These are phyloP conservation scores for Crossocerus cetratus DNA, from an alignment of 2,888 invertebrate genomes.

Conservation along the genomic window DNA sequence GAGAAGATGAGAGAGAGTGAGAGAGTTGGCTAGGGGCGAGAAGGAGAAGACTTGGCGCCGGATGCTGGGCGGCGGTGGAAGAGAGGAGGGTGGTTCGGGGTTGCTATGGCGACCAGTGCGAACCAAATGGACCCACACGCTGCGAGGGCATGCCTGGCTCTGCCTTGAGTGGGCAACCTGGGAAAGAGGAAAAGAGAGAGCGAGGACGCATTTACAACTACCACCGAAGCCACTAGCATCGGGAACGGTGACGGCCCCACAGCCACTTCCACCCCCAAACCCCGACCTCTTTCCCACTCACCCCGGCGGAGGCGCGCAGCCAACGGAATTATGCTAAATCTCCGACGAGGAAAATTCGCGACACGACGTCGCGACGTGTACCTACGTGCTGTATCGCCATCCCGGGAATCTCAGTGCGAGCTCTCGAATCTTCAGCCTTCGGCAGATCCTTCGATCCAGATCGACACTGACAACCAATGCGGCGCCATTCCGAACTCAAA, in stretches of 20 bases:
- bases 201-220: conserved; percentile 39
- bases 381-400: conserved; percentile 55
- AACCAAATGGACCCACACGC: conserved; percentile 65
- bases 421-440: conserved; percentile 18
- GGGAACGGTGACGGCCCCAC: conserved; percentile 34
- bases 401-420: conserved; percentile 48
- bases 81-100: conserved; percentile 60
- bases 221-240: conserved; percentile 41
- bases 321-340: conserved; percentile 67
- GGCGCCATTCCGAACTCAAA: background rate
- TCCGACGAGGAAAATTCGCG: conserved; percentile 65
- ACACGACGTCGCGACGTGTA: conserved; percentile 63
- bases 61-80: conserved; percentile 28
- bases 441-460: conserved; percentile 46
- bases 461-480: conserved; percentile 19
- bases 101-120: conserved; percentile 64
- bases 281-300: conserved; percentile 13
- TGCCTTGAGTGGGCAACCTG: conserved; percentile 44
- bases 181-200: conserved; percentile 35
- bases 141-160: conserved; percentile 49
- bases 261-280: conserved; percentile 29
- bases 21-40: conserved; percentile 10
- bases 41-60: conserved; percentile 45
- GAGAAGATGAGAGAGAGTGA: too few species aligned
- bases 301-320: conserved; percentile 49